Evolutionary conservation across 2,888 invertebrate genomes (phyloP).

Genomic region (Apomyelois bistriatella): DNA sequence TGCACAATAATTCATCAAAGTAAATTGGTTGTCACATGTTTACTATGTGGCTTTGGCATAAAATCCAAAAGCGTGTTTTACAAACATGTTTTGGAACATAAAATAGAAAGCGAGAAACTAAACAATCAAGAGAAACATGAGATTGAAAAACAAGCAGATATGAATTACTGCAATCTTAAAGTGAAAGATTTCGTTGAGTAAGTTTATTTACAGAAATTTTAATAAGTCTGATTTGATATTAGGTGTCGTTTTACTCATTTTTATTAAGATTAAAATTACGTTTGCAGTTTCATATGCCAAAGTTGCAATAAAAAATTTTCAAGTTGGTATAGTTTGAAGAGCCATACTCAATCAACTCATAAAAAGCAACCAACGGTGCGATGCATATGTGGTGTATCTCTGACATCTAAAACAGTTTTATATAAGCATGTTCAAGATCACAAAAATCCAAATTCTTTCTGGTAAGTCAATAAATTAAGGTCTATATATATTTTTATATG

Average conservation of each 20-base stretch:
- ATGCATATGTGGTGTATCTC: conserved; percentile 68
- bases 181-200: conserved; percentile 66
- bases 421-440: conserved; percentile 77
- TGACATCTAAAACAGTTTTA: conserved; percentile 73
- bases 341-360: conserved; percentile 58
- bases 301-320: conserved; percentile 59
- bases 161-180: conserved; percentile 50
- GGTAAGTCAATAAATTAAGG: conserved; percentile 46
- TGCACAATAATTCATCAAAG: conserved; percentile 51
- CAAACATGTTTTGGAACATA: conserved; percentile 65
- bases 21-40: conserved; percentile 53
- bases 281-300: conserved; percentile 64
- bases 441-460: conserved; percentile 67
- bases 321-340: conserved; percentile 71
- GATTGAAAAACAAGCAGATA: conserved; percentile 38
- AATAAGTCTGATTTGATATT: background rate
- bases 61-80: conserved; percentile 64
- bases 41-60: conserved; percentile 57
- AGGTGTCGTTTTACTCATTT: background rate
- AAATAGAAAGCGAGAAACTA: conserved; percentile 49
- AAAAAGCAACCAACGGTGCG: conserved; percentile 57
- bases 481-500: no score
- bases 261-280: no score
- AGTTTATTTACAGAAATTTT: conserved; percentile 24
- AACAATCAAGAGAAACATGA: conserved; percentile 40